Evolutionary conservation across 1,140 invertebrate genomes (phyloP).

Genomic region (Lysiphlebus fabarum): DNA sequence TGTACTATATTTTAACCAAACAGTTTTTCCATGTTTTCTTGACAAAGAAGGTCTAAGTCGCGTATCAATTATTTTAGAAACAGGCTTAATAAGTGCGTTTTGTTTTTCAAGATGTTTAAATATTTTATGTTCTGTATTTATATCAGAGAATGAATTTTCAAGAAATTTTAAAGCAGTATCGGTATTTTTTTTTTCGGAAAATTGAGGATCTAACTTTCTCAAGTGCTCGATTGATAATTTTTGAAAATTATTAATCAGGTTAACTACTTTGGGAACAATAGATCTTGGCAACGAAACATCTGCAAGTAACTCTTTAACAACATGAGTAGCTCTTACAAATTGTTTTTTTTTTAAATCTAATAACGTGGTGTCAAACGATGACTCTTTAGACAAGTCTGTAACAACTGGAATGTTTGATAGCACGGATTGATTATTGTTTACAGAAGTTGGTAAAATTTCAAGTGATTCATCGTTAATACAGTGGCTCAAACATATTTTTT

Average conservation of each 20-base stretch:
- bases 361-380: too few relatives aligned
- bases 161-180: too few relatives aligned
- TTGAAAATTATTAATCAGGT: not conserved
- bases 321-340: not conserved
- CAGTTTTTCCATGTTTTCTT: too few relatives aligned
- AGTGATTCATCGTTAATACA: too few relatives aligned
- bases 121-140: not conserved
- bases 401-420: too few relatives aligned
- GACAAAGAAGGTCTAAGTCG: too few relatives aligned
- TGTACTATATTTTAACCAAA: too few relatives aligned
- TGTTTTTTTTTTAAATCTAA: not conserved
- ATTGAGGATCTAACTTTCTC: not conserved
- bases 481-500: too few relatives aligned
- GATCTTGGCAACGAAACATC: not conserved
- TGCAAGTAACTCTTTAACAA: not conserved
- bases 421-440: too few relatives aligned
- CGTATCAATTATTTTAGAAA: not conserved
- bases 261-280: not conserved
- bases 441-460: too few relatives aligned
- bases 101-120: not conserved
- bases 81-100: not conserved
- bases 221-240: not conserved
- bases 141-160: constrained; percentile 3
- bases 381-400: too few relatives aligned
- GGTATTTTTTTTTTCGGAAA: not conserved